These are phyloP conservation scores for Tyto alba DNA, from an alignment of 2,113 vertebrate genomes.

Conservation along the genomic window DNA sequence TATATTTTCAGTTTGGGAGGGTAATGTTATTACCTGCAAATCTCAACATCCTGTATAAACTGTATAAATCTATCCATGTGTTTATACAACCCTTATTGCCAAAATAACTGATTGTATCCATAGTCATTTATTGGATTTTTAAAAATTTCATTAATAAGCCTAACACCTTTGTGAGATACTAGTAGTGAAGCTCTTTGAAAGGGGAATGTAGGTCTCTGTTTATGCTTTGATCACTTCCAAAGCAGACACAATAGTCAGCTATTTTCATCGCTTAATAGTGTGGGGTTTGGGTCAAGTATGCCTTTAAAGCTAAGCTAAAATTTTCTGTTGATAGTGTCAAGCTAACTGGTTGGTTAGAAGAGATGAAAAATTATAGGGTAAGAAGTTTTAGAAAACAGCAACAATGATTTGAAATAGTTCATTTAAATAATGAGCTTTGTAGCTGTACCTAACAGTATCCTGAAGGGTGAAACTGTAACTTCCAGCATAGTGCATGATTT, in stretches of 20 bases:
- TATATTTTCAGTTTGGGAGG: not conserved
- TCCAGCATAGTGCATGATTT: not conserved
- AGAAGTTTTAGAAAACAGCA: not conserved
- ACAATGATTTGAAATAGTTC: not conserved
- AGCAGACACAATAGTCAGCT: not conserved
- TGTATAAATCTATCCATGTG: not conserved
- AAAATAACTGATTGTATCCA: not conserved
- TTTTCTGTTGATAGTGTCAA: not conserved
- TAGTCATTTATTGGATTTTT: not conserved
- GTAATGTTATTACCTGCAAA: not conserved
- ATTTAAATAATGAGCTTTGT: not conserved
- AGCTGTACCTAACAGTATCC: not conserved
- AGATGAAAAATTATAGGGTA: not conserved
- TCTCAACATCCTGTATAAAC: not conserved
- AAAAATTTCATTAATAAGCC: not conserved
- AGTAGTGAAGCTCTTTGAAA: not conserved
- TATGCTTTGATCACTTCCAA: not conserved
- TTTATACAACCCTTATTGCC: not conserved
- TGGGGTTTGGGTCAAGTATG: not conserved
- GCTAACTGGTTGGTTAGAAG: not conserved
- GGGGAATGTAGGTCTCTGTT: not conserved
- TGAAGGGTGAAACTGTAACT: not conserved
- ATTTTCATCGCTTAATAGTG: not conserved
- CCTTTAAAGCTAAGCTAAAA: not conserved
- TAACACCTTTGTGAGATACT: not conserved